Conservation (phyloP, 2,888 invertebrate species). For the Polia nebulosa region DNA sequence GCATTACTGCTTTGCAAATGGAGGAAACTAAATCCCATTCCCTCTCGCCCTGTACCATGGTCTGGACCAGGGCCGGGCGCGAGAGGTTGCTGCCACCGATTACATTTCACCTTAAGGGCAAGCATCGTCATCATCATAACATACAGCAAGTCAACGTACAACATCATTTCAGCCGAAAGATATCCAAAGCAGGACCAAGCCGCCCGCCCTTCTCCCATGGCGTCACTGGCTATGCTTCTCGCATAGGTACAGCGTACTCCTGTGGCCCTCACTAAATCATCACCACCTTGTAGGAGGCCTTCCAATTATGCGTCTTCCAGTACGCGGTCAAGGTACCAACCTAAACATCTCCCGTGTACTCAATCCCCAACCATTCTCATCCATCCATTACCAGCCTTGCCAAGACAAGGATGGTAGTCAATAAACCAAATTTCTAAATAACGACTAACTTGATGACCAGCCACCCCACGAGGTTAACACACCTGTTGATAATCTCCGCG, state of each 20-base stretch:
- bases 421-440: conserved; percentile 42
- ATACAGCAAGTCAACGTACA: neutral
- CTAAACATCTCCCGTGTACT: too few relatives aligned
- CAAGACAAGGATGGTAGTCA: neutral
- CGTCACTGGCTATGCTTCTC: neutral
- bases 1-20: too few relatives aligned
- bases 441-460: conserved; percentile 50
- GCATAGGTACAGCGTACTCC: too few relatives aligned
- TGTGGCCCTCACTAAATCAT: neutral
- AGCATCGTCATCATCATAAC: neutral
- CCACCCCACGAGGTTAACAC: conserved; percentile 61
- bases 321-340: too few relatives aligned
- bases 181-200: neutral
- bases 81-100: too few relatives aligned
- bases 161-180: neutral
- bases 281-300: neutral
- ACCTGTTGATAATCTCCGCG: conserved; percentile 81
- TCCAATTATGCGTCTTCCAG: neutral
- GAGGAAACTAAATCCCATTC: too few relatives aligned
- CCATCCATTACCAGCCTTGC: neutral
- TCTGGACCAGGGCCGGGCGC: too few relatives aligned
- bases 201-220: too few relatives aligned
- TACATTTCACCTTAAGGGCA: neutral
- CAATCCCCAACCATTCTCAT: neutral
- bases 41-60: too few relatives aligned